Evolutionary conservation across 2,113 vertebrate species (phyloP), one percentile per base, ranked within the genome.

Genomic region (Vireo altiloquus): DNA sequence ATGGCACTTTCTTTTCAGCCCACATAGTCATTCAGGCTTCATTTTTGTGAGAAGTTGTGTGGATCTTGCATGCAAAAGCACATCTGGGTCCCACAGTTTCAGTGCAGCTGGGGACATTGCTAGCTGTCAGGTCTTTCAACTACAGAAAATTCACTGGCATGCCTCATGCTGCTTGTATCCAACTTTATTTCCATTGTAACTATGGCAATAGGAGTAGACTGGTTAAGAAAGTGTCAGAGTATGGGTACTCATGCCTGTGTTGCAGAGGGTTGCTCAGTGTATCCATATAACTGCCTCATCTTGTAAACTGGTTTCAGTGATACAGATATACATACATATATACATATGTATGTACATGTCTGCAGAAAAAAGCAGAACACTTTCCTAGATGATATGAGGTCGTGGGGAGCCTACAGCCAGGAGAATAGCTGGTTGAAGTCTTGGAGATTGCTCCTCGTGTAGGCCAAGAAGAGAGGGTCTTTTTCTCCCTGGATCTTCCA

Each of bases 151-250:
- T 93, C 59, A 25, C 37, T 93, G 84, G 49, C 39, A 10, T 57
- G 53, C 66, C 61, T 94, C 22, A 15, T 57, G 57, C 57, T 90
- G 44, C 57, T 49, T 23, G 9, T 56, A 90, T 72, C 74, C 78
- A 90, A 53, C 77, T 85, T 78, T 71, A 47, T 68, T 94, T 91
- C 74, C 75, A 31, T 64, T 87, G 84, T 85, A 95, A 87, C 90
- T 84, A 82, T 91, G 87, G 87, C 92, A 82, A 68, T 95, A 9
- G 35, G 33, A 89, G 40, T 44, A 75, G 77, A 54, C 33, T 33
- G 59, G 42, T 42, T 82, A 84, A 66, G 72, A 35, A 81, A 81
- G 64, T 33, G 4, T 15, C 59, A 21, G 31, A 15, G 30, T 42
- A 1, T 27, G 14, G 60, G 37, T 74, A 18, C 54, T 92, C 13